phyloP scores from a whole-genome alignment of 1,140 invertebrate species.

The Ephestia elutella region DNA sequence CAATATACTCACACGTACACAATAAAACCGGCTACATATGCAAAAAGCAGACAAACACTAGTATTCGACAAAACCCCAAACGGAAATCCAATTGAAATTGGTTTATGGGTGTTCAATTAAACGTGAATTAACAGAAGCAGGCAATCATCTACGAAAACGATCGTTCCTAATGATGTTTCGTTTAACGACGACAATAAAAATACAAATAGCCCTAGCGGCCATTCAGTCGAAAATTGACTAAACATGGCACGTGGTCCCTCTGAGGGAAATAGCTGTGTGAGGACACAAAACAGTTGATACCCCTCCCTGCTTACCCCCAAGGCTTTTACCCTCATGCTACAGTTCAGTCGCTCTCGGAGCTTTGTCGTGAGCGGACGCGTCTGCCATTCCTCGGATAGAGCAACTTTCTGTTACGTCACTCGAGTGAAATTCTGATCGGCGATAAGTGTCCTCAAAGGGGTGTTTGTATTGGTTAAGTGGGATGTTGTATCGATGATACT shows the following conservation, averaged over 20 bases:
- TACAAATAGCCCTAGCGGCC: slow-evolving; percentile 38
- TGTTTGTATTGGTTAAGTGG: slow-evolving; percentile 39
- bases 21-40: too few species aligned
- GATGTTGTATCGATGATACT: slow-evolving; percentile 54
- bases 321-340: slow-evolving; percentile 23
- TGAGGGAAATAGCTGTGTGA: slow-evolving; percentile 42
- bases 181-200: slow-evolving; percentile 56
- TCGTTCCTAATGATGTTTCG: slow-evolving; percentile 40
- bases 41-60: background rate
- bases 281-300: slow-evolving; percentile 62
- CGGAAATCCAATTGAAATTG: slow-evolving; percentile 13
- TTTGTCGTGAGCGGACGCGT: slow-evolving; percentile 32
- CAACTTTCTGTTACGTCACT: slow-evolving; percentile 63
- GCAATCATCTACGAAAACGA: slow-evolving; percentile 37
- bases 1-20: too few species aligned
- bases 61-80: background rate
- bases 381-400: slow-evolving; percentile 1
- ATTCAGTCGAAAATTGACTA: slow-evolving; percentile 58
- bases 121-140: slow-evolving; percentile 26
- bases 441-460: slow-evolving; percentile 35
- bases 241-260: slow-evolving; percentile 54
- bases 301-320: slow-evolving; percentile 39
- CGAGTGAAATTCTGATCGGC: slow-evolving; percentile 33
- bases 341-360: slow-evolving; percentile 46
- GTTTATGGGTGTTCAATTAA: slow-evolving; percentile 26